Evolutionary conservation across 2,113 vertebrate genomes (phyloP), one percentile per base, ranked within the genome.

Genomic region (Phalacrocorax pelagicus): DNA sequence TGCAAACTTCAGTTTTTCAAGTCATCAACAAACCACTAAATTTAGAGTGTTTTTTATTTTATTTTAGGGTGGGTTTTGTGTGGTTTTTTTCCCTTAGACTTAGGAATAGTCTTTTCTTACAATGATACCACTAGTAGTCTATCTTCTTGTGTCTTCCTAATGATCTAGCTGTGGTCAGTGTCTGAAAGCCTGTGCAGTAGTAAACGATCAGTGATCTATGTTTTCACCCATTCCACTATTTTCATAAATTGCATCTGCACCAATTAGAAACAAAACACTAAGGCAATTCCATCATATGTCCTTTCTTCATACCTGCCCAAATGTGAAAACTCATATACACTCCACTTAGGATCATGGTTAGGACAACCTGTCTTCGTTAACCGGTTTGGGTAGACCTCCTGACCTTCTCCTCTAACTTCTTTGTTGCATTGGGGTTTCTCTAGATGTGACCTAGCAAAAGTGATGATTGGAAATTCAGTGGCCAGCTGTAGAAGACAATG

Each of bases 31-130:
- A 65, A 16, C 5, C 14, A 26, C 6, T 55, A 75, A 22, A 14
- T 70, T 78, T 17, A 70, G 15, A 47, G 3, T 5, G 0, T 0
- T 2, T 17, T 38, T 36, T 44, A 5, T 5, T 26, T 27, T 30
- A 9, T 11, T 65, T 82, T 17, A 9, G 3, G 1, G 8, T 38
- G 30, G 1, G 1, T 12, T 73, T 46, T 52, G 8, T 8, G 1
- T 38, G 2, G 2, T 1, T 51, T 12, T 55, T 40, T 34, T 13
- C 9, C 4, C 15, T 65, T n/a, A 65, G 5, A 30, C 8, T 63
- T 29, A 16, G 8, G n/a, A 67, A 55, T 61, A 63, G 42, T 47
- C 11, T 55, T 82, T 59, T 71, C 27, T 66, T 58, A 51, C 63
- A 71, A 2, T 34, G 10, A 22, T 69, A 26, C 4, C 6, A 32